Conservation (phyloP, 2,888 invertebrate species). For the Dorcus parallelipipedus region DNA sequence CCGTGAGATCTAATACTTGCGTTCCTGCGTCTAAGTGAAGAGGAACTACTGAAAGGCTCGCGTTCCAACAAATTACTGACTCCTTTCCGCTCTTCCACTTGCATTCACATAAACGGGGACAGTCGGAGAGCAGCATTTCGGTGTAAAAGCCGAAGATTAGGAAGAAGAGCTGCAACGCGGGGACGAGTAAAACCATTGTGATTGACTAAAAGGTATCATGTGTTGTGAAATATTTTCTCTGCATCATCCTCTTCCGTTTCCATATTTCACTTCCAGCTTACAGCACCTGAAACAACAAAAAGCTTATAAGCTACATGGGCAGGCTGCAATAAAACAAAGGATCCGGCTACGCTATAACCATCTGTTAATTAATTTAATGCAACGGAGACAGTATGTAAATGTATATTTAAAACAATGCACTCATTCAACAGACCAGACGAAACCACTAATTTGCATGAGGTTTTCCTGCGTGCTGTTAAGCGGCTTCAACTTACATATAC, state of each 20-base stretch:
- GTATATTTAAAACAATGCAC: no score
- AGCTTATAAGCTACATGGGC: no score
- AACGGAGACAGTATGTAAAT: no score
- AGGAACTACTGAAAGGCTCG: conserved; percentile 72
- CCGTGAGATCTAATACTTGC: conserved; percentile 74
- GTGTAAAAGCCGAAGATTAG: conserved; percentile 43
- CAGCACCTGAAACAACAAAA: conserved; percentile 24
- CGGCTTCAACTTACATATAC: no score
- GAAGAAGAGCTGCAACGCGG: conserved; percentile 24
- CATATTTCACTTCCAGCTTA: conserved; percentile 27
- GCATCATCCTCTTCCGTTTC: conserved; percentile 40
- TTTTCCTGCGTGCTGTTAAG: no score
- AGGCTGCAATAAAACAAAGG: neutral
- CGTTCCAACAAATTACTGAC: conserved; percentile 75
- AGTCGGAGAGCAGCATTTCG: conserved; percentile 56
- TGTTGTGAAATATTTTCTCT: conserved; percentile 23
- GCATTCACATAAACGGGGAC: conserved; percentile 77
- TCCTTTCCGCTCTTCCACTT: conserved; percentile 88
- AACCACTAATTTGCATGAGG: no score
- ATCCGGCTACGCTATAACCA: neutral
- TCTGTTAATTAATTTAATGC: neutral
- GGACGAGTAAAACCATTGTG: conserved; percentile 15
- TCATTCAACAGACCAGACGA: no score
- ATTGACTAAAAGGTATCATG: conserved; percentile 13
- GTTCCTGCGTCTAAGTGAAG: conserved; percentile 72